These are phyloP conservation scores for Zaprionus kolodkinae DNA, from an alignment of 1,140 invertebrate species.

Conservation along the genomic window DNA sequence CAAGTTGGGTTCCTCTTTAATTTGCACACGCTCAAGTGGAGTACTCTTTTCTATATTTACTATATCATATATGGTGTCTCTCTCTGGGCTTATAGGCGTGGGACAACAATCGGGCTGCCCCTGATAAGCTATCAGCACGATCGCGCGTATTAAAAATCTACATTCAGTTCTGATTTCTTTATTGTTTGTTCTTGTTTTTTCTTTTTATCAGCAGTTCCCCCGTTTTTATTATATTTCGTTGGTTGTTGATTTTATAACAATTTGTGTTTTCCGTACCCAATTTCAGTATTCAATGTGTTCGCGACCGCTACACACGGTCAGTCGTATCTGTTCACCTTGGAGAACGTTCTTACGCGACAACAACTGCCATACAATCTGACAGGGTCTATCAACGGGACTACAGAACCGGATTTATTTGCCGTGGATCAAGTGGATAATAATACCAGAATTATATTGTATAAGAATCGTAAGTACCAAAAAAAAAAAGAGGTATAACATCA, in stretches of 20 bases:
- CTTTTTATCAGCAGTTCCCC: slow-evolving; percentile 12
- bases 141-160: slow-evolving; percentile 37
- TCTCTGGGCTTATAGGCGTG: background rate
- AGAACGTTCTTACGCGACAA: slow-evolving; percentile 65
- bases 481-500: background rate
- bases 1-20: slow-evolving; percentile 13
- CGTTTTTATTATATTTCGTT: background rate
- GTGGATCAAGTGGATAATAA: slow-evolving; percentile 52
- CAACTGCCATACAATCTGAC: slow-evolving; percentile 60
- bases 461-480: slow-evolving; percentile 61
- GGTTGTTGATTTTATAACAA: slow-evolving; percentile 22
- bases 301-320: slow-evolving; percentile 57
- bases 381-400: slow-evolving; percentile 35
- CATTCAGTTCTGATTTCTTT: slow-evolving; percentile 36
- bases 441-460: slow-evolving; percentile 66
- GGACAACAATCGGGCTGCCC: slow-evolving; percentile 4
- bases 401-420: slow-evolving; percentile 43
- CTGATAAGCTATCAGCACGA: slow-evolving; percentile 41
- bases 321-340: slow-evolving; percentile 71
- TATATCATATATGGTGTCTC: slow-evolving; percentile 6
- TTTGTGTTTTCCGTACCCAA: slow-evolving; percentile 29
- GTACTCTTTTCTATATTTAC: background rate
- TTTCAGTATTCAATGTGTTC: slow-evolving; percentile 75
- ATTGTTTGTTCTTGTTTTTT: slow-evolving; percentile 15
- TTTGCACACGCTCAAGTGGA: slow-evolving; percentile 34